Percentiles rank a stretch among this genome's conserved stretches.
These are phyloP conservation scores for Oxyruncus cristatus DNA, from an alignment of 2,113 vertebrate species.

Conservation along the genomic window DNA sequence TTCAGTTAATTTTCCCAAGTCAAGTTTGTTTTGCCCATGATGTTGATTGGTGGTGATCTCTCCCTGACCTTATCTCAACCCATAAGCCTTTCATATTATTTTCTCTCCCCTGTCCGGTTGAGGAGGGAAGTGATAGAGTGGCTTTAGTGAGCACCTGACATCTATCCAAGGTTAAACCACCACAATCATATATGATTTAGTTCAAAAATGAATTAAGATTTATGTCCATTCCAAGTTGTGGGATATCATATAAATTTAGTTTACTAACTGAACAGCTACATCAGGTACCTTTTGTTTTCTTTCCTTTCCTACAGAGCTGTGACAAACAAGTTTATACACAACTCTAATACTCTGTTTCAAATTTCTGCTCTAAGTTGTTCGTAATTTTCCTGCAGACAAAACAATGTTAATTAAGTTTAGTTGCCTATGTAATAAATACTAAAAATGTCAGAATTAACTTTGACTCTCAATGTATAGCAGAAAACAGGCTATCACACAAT, in stretches of 20 bases:
- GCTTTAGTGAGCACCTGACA: neutral
- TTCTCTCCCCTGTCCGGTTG: neutral
- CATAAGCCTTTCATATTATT: neutral
- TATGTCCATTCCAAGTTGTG: neutral
- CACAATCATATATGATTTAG: neutral
- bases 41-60: neutral
- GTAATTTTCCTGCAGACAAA: neutral
- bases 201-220: neutral
- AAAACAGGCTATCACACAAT: slow-evolving; percentile 14
- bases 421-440: slow-evolving; percentile 42
- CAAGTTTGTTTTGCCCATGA: neutral
- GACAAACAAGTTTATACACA: neutral
- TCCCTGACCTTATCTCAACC: neutral
- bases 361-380: neutral
- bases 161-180: neutral
- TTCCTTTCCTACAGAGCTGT: neutral
- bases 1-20: neutral
- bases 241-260: neutral
- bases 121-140: neutral
- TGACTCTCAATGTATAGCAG: neutral
- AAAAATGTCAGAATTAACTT: slow-evolving; percentile 48
- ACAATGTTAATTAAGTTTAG: slow-evolving; percentile 42
- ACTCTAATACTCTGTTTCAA: neutral
- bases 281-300: neutral
- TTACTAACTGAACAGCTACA: neutral